Evolutionary conservation across 2,888 invertebrate species (phyloP).

Genomic region (Parnassius apollo): DNA sequence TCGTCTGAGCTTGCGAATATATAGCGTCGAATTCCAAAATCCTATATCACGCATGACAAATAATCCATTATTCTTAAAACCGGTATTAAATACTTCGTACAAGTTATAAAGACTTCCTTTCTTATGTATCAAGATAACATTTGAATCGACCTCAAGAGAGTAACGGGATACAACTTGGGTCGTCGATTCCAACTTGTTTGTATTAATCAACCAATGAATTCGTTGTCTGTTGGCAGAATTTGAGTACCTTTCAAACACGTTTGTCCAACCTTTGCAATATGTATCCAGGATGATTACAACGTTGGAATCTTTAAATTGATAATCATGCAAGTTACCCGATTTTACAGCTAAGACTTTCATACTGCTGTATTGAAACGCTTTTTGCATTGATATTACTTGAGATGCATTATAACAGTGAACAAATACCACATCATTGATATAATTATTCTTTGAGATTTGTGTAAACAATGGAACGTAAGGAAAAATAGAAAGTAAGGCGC

Average conservation of each 20-base stretch:
- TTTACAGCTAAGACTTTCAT: slow-evolving; percentile 37
- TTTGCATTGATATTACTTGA: slow-evolving; percentile 39
- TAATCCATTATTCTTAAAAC: slow-evolving; percentile 74
- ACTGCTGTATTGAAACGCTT: slow-evolving; percentile 42
- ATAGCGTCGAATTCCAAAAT: slow-evolving; percentile 57
- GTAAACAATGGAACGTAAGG: slow-evolving; percentile 40
- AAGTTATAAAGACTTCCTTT: slow-evolving; percentile 43
- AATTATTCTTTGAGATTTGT: slow-evolving; percentile 56
- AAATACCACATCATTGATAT: slow-evolving; percentile 47
- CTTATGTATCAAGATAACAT: slow-evolving; percentile 57
- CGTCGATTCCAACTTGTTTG: slow-evolving; percentile 44
- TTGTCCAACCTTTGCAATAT: slow-evolving; percentile 52
- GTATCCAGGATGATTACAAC: slow-evolving; percentile 54
- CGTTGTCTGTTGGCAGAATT: slow-evolving; percentile 43
- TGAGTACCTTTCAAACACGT: slow-evolving; percentile 33
- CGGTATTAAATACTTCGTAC: slow-evolving; percentile 79
- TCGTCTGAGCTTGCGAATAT: slow-evolving; percentile 60
- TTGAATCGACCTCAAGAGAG: slow-evolving; percentile 69
- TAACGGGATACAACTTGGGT: slow-evolving; percentile 48
- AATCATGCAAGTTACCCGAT: slow-evolving; percentile 28
- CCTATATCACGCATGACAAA: slow-evolving; percentile 74
- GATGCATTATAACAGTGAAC: slow-evolving; percentile 47
- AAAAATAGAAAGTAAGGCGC: slow-evolving; percentile 31
- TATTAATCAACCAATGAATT: slow-evolving; percentile 61
- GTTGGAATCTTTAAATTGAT: slow-evolving; percentile 35